A percentile compares a stretch with the other conserved stretches of the same genome.
These are phyloP conservation scores for Ormyrus pomaceus DNA, from an alignment of 2,888 invertebrate genomes.

Conservation along the genomic window DNA sequence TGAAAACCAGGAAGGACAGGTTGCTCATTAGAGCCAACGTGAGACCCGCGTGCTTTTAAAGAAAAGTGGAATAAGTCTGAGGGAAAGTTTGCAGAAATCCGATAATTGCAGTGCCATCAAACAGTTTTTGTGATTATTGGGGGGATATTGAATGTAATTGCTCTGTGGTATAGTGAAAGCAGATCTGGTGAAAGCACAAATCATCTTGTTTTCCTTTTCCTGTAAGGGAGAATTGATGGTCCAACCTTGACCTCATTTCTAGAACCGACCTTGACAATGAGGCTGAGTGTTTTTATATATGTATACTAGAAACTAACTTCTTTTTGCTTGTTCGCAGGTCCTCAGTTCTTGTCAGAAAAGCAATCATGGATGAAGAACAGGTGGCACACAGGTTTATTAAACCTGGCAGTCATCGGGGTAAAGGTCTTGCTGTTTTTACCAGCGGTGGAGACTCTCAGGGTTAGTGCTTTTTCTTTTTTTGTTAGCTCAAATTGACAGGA, in stretches of 20 bases:
- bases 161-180: no score
- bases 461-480: conserved; percentile 63
- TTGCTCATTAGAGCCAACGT: no score
- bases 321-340: conserved; percentile 17
- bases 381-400: conserved; percentile 83
- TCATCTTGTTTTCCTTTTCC: neutral
- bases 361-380: conserved; percentile 74
- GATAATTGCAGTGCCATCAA: no score
- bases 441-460: conserved; percentile 98
- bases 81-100: no score
- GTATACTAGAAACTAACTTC: neutral
- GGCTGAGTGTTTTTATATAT: conserved; percentile 6
- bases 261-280: conserved; percentile 49
- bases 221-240: neutral
- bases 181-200: neutral
- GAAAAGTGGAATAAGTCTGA: no score
- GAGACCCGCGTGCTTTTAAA: no score
- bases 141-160: no score
- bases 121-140: no score
- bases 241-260: conserved; percentile 27
- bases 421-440: conserved; percentile 96
- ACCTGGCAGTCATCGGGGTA: conserved; percentile 92
- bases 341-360: neutral
- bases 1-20: no score
- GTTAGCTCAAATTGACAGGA: neutral